A percentile compares a stretch with the other conserved stretches of the same genome.
phyloP scores from a whole-genome alignment of 1,140 invertebrate species.

The Macrosteles quadrilineatus region DNA sequence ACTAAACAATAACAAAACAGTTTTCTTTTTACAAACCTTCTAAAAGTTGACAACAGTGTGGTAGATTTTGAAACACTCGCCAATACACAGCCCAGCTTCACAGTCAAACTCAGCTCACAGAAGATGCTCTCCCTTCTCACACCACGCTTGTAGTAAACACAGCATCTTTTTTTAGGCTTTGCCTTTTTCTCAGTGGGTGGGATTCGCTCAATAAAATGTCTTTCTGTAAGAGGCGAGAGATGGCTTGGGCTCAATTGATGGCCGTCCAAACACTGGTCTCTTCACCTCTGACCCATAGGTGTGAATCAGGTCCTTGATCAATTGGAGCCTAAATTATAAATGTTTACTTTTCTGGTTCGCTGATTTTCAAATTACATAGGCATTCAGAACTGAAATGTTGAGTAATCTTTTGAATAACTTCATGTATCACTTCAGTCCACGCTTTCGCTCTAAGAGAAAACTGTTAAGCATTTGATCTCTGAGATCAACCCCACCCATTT shows the following conservation, averaged over 20 bases:
- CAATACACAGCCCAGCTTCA: conserved; percentile 10
- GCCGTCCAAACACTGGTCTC: conserved; percentile 11
- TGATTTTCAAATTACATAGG: conserved; percentile 19
- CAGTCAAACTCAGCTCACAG: conserved; percentile 17
- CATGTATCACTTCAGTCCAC: conserved; percentile 3
- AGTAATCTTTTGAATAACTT: conserved; percentile 16
- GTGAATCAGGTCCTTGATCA: conserved; percentile 14
- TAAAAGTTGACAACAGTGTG: background rate
- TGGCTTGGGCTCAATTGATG: conserved; percentile 6
- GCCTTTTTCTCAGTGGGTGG: conserved; percentile 9
- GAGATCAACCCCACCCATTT: conserved; percentile 30
- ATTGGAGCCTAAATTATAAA: background rate
- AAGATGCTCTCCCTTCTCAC: conserved; percentile 10
- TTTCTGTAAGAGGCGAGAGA: background rate
- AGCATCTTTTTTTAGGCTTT: conserved; percentile 9
- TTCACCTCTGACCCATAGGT: background rate
- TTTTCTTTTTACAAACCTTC: too few species aligned
- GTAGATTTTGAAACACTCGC: conserved; percentile 7
- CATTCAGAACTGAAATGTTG: background rate
- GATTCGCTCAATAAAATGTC: conserved; percentile 21
- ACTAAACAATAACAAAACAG: too few species aligned
- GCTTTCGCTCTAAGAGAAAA: conserved; percentile 20
- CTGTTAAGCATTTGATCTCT: conserved; percentile 30
- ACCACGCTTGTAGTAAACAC: conserved; percentile 1
- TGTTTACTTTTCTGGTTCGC: background rate